Evolutionary conservation across 2,888 invertebrate genomes (phyloP).

Genomic region (Lasioglossum marginatum): DNA sequence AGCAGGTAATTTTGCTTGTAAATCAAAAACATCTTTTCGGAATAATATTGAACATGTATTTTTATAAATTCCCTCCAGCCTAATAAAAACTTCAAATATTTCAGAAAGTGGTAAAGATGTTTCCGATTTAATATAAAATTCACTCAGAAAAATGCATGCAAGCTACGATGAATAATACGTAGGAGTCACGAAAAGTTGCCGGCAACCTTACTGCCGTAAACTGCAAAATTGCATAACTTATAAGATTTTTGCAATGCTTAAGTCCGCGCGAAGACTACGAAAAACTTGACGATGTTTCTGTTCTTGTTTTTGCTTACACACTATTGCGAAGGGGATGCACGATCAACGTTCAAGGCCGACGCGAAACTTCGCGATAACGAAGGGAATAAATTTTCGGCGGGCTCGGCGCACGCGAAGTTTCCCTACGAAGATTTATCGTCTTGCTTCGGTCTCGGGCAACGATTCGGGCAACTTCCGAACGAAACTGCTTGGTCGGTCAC

Average conservation of each 20-base stretch:
- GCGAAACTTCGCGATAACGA: conserved; percentile 67
- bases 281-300: background rate
- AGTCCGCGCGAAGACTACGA: background rate
- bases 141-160: background rate
- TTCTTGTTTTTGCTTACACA: conserved; percentile 27
- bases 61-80: too few relatives aligned
- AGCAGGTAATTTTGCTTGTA: too few relatives aligned
- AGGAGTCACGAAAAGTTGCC: background rate
- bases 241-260: background rate
- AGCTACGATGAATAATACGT: background rate
- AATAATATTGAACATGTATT: too few relatives aligned
- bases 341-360: conserved; percentile 65
- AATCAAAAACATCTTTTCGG: too few relatives aligned
- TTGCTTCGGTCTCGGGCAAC: conserved; percentile 52
- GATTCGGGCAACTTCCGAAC: conserved; percentile 57
- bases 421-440: conserved; percentile 63
- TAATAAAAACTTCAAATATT: background rate
- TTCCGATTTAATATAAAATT: background rate
- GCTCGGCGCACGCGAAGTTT: conserved; percentile 55
- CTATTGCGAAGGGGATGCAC: conserved; percentile 46
- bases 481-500: conserved; percentile 28
- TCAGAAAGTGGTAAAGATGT: background rate
- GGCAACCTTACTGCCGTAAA: background rate
- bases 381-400: conserved; percentile 67
- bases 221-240: background rate